Conservation (phyloP, 2,113 vertebrate genomes). For the Montifringilla adamsi region DNA sequence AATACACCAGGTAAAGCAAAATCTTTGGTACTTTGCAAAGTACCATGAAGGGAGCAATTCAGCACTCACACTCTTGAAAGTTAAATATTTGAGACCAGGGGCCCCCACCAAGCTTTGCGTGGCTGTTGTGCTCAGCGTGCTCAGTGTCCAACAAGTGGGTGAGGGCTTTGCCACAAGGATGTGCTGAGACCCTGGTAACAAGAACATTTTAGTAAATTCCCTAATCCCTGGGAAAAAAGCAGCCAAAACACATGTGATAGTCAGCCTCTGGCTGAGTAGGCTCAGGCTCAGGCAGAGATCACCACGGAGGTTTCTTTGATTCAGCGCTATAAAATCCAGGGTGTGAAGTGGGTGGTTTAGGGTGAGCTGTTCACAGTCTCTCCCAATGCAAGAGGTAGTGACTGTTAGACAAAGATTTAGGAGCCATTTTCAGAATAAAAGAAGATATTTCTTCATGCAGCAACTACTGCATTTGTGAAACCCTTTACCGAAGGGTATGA, state of each 20-base stretch:
- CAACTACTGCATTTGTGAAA: not conserved
- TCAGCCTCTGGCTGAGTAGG: not conserved
- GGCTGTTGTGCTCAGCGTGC: fast-evolving
- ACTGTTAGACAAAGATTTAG: not conserved
- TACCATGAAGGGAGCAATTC: not conserved
- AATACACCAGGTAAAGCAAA: not conserved
- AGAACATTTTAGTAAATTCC: not conserved
- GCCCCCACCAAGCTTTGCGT: fast-evolving
- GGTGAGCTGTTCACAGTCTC: not conserved
- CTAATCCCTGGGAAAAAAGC: not conserved
- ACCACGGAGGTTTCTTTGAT: not conserved
- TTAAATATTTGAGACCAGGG: not conserved
- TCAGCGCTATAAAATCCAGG: not conserved
- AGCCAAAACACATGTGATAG: not conserved
- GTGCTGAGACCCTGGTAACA: not conserved
- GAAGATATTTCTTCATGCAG: not conserved
- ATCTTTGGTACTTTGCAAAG: not conserved
- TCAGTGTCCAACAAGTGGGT: not conserved
- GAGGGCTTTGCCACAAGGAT: not conserved
- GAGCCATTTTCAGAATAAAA: not conserved
- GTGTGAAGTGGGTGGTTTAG: not conserved
- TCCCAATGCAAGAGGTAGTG: not conserved
- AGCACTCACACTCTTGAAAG: not conserved
- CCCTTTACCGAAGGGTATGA: not conserved
- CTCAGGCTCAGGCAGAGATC: not conserved